Conservation (phyloP, 2,888 invertebrate genomes). For the Oegoconia quadripuncta region DNA sequence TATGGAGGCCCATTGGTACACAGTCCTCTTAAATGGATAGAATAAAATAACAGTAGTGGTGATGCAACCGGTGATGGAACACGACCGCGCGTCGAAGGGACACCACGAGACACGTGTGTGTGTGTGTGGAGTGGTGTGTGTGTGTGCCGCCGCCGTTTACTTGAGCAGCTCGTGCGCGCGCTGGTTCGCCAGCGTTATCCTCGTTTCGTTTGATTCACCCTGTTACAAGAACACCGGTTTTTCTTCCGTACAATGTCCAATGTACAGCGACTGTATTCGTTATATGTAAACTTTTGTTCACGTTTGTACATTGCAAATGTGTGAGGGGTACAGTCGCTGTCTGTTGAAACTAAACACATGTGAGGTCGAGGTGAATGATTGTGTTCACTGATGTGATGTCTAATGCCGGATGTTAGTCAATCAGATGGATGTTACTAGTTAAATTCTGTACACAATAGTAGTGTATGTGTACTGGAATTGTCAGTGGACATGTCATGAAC, state of each 20-base stretch:
- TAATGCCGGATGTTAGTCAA: slow-evolving; percentile 51
- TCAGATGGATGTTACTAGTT: slow-evolving; percentile 42
- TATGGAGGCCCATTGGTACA: too few species aligned
- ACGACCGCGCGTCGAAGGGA: slow-evolving; percentile 15
- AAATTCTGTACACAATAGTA: slow-evolving; percentile 42
- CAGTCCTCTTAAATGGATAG: too few species aligned
- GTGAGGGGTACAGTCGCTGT: slow-evolving; percentile 41
- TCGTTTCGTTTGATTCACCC: slow-evolving; percentile 95
- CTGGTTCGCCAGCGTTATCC: slow-evolving; percentile 98
- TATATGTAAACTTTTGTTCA: slow-evolving; percentile 2
- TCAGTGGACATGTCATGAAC: slow-evolving; percentile 41
- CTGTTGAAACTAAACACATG: slow-evolving; percentile 41
- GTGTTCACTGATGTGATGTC: slow-evolving; percentile 60
- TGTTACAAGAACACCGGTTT: slow-evolving; percentile 60
- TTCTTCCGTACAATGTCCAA: slow-evolving; percentile 45
- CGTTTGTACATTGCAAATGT: slow-evolving; percentile 2
- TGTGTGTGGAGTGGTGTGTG: slow-evolving; percentile 37
- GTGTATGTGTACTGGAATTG: slow-evolving; percentile 46
- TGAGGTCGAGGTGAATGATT: slow-evolving; percentile 50
- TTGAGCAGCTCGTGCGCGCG: slow-evolving; percentile 97
- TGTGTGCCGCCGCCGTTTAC: slow-evolving; percentile 79
- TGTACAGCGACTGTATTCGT: slow-evolving; percentile 47
- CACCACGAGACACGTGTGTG: slow-evolving; percentile 65
- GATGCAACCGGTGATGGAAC: slow-evolving; percentile 35
- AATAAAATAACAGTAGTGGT: slow-evolving; percentile 9